Base-by-base conservation (phyloP, 2,113 vertebrate species). In the Lota lota region DNA sequence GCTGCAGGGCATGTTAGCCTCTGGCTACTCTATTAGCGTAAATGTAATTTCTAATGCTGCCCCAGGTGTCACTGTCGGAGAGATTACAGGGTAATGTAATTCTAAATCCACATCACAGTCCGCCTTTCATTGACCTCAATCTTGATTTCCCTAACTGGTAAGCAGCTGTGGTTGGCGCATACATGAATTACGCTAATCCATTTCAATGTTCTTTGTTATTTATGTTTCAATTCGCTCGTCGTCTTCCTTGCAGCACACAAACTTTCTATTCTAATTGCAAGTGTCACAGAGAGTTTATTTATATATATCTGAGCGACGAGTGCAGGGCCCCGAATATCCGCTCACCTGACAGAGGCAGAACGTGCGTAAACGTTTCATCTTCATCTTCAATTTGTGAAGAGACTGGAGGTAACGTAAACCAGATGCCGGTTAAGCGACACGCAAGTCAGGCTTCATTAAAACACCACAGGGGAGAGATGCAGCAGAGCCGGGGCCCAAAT, bases 401-500 rank as follows among this genome's bases (percentile, higher is more conserved):
- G 58, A 8, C 16, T 72, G 67, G 61, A 64, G 72, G 69, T 84
- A 90, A 93, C 85, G 69, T 75, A 87, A 85, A 74, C 84, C 91
- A 92, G 90, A 90, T 79, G 70, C 1, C 65, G 57, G 66, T 82
- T 86, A 79, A 83, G 88, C 80, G 83, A 71, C 75, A 82, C 81
- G 79, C 61, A 58, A 83, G 92, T 91, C 90, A 89, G 64, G 33
- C 69, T 73, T 88, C 80, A 85, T 93, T 92, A 92, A 50, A 24
- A 62, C 4, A 70, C 76, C 73, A 64, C 62, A 70, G 73, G 50
- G 72, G 59, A 88, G 90, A 93, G 84, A 78, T 22, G 76, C 77
- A 76, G 85, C 91, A 93, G 90, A 85, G 69, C 75, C 6, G 0
- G 59, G 63, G 33, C 76, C 56, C 69, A 84, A 81, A 86, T 80